phyloP scores from a whole-genome alignment of 2,797 vertebrate species.

The Brachyrhaphis roseni region DNA sequence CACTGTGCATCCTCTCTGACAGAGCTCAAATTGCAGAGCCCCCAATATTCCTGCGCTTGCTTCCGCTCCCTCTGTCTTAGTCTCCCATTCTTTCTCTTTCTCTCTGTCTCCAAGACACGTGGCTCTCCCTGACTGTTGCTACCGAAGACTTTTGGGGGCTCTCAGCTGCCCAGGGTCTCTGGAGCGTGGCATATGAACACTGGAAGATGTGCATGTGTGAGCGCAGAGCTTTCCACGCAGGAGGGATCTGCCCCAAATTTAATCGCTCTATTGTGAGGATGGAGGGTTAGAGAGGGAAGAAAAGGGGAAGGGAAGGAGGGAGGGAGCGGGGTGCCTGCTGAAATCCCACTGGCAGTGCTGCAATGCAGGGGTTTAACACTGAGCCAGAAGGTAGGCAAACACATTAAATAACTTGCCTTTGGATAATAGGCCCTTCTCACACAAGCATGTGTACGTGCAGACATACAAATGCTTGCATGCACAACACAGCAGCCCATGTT shows the following conservation, averaged over 20 bases:
- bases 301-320: slow-evolving; percentile 33
- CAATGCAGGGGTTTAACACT: slow-evolving; percentile 84
- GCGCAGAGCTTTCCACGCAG: slow-evolving; percentile 64
- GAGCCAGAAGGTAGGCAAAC: slow-evolving; percentile 67
- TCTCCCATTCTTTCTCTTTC: slow-evolving; percentile 26
- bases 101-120: slow-evolving; percentile 74
- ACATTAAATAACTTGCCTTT: slow-evolving; percentile 63
- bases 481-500: slow-evolving; percentile 26
- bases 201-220: slow-evolving; percentile 66
- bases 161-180: slow-evolving; percentile 62
- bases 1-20: slow-evolving; percentile 62
- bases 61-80: slow-evolving; percentile 39
- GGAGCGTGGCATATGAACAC: slow-evolving; percentile 63
- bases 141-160: slow-evolving; percentile 62
- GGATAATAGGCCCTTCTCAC: slow-evolving; percentile 38
- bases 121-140: slow-evolving; percentile 61
- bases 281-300: slow-evolving; percentile 46
- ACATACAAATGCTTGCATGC: slow-evolving; percentile 10
- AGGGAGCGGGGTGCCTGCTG: slow-evolving; percentile 65
- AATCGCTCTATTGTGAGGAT: slow-evolving; percentile 78
- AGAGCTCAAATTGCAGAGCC: slow-evolving; percentile 55
- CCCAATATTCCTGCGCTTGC: slow-evolving; percentile 57
- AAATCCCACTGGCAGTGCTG: slow-evolving; percentile 81
- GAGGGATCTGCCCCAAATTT: slow-evolving; percentile 76
- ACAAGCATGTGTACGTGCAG: slow-evolving; percentile 22